phyloP scores from a whole-genome alignment of 2,888 invertebrate genomes.

The Phragmatobia fuliginosa region DNA sequence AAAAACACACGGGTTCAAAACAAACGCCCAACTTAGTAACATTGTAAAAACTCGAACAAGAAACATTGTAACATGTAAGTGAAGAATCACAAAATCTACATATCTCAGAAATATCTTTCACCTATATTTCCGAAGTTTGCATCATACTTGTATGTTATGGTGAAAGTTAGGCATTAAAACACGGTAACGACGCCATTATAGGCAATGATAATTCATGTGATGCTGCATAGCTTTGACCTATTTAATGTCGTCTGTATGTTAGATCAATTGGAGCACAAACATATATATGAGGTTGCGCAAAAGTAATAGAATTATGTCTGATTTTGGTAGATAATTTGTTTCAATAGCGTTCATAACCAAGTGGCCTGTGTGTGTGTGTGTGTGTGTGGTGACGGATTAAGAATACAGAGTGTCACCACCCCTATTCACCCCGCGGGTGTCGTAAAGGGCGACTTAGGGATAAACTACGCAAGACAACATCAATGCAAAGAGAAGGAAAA shows the following conservation, averaged over 20 bases:
- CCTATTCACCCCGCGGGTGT: no score
- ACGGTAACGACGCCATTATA: slow-evolving; percentile 43
- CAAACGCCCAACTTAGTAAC: no score
- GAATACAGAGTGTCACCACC: no score
- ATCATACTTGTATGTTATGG: slow-evolving; percentile 52
- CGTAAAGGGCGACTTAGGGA: no score
- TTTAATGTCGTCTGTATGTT: slow-evolving; percentile 3
- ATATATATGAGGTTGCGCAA: neutral
- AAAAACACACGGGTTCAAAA: no score
- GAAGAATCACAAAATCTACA: slow-evolving; percentile 32
- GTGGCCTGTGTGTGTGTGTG: no score
- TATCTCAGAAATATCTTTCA: slow-evolving; percentile 41
- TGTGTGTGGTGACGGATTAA: no score
- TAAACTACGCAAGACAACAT: no score
- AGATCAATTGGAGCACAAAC: slow-evolving; percentile 11
- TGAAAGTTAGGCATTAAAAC: slow-evolving; percentile 51
- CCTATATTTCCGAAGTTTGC: slow-evolving; percentile 42
- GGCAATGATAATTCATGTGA: slow-evolving; percentile 41
- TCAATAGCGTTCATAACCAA: no score
- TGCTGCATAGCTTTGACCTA: slow-evolving; percentile 29
- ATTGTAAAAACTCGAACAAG: neutral
- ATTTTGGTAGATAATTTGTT: neutral
- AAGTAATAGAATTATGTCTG: neutral
- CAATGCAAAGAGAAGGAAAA: no score
- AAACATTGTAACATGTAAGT: slow-evolving; percentile 2